phyloP scores from a whole-genome alignment of 2,113 vertebrate species.

The Corvus cornix region DNA sequence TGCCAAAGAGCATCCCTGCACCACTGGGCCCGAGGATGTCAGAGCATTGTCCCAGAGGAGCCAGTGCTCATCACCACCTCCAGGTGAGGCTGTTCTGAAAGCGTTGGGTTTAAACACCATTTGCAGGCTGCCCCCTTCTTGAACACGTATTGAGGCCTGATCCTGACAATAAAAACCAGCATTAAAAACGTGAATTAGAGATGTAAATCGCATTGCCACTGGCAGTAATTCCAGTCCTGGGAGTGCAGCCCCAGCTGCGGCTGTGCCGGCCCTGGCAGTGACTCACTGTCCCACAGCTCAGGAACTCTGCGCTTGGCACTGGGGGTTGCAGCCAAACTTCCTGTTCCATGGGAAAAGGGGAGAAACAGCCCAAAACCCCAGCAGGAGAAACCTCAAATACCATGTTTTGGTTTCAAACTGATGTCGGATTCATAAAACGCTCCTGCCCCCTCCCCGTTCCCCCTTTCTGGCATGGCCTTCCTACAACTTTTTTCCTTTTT shows the following conservation, averaged over 20 bases:
- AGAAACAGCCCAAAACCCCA: not conserved
- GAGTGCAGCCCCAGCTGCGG: not conserved
- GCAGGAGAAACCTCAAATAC: not conserved
- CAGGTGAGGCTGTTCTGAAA: not conserved
- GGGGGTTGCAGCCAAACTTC: not conserved
- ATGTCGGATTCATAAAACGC: not conserved
- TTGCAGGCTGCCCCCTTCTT: not conserved
- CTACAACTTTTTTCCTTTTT: not conserved
- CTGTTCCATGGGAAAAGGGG: not conserved
- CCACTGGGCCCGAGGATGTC: not conserved
- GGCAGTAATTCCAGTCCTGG: not conserved
- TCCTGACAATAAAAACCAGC: not conserved
- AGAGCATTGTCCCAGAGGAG: not conserved
- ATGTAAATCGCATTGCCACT: not conserved
- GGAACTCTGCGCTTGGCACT: not conserved
- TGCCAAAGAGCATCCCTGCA: rapidly evolving
- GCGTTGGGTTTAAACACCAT: not conserved
- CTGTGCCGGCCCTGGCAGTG: not conserved
- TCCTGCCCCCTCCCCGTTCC: not conserved
- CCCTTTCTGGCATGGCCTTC: not conserved
- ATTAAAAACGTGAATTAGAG: not conserved
- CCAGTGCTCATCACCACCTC: not conserved
- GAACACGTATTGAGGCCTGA: not conserved
- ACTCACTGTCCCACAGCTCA: not conserved
- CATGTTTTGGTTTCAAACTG: not conserved